Evolutionary conservation across 2,888 invertebrate genomes (phyloP), one percentile per base, ranked within the genome.

Genomic region (Brassicogethes aeneus): DNA sequence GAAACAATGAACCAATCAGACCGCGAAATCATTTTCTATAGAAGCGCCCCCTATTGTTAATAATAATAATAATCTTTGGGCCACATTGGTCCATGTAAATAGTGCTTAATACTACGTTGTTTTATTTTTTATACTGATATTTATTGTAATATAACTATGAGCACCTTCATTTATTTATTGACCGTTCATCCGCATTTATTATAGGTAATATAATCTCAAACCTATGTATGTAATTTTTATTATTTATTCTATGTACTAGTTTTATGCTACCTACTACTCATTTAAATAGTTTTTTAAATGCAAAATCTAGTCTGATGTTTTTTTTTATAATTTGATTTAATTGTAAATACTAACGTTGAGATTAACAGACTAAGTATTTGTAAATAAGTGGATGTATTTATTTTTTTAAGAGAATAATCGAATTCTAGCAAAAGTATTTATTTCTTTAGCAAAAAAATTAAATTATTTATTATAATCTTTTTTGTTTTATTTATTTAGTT

Each of bases 371-470:
- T n/a, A n/a, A n/a, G n/a, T n/a, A n/a, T n/a, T n/a, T n/a, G n/a
- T n/a, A n/a, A n/a, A n/a, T n/a, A n/a, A n/a, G n/a, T n/a, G n/a
- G n/a, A n/a, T n/a, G n/a, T n/a, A n/a, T n/a, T n/a, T n/a, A n/a
- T n/a, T n/a, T n/a, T n/a, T n/a, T n/a, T n/a, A n/a, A n/a, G n/a
- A n/a, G n/a, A n/a, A n/a, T n/a, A n/a, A n/a, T n/a, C 45, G 54
- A 47, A 48, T 52, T 48, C 48, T 56, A 54, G 56, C 47, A 47
- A 49, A 59, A 59, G 62, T 65, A 65, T 65, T 65, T 65, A 65
- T 65, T 64, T 60, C 55, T 54, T 44, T 62, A 60, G 58, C 48
- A 57, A 59, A 58, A n/a, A 58, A 56, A 63, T 60, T 62, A 64
- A 63, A 62, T 62, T 63, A 64, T 64, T 64, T 64, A 63, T 64